Evolutionary conservation across 2,888 invertebrate genomes (phyloP).

Genomic region (Noctua pronuba): DNA sequence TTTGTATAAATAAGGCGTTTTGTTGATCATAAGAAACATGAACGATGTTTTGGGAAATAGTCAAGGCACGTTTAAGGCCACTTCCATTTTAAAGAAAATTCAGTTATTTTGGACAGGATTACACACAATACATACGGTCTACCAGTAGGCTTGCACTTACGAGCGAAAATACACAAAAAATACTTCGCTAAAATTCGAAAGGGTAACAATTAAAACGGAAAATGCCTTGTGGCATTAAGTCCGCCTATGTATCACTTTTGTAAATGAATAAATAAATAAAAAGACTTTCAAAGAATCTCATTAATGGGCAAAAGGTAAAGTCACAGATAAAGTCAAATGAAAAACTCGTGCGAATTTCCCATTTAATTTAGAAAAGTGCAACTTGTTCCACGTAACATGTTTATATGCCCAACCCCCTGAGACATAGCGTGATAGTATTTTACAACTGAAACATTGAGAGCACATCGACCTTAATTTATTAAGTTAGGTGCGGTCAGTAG

Average conservation of each 20-base stretch:
- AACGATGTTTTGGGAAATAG: background rate
- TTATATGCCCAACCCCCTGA: slow-evolving; percentile 13
- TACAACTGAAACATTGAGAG: slow-evolving; percentile 59
- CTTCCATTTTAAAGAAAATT: background rate
- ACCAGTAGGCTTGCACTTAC: no score
- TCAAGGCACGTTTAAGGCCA: background rate
- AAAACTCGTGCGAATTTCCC: background rate
- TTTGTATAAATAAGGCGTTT: slow-evolving; percentile 23
- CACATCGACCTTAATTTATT: slow-evolving; percentile 68
- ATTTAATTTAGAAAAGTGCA: slow-evolving; percentile 29
- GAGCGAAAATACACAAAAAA: background rate
- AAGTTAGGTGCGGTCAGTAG: slow-evolving; percentile 67
- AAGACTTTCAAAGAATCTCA: background rate
- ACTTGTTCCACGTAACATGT: background rate
- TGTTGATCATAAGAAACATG: background rate
- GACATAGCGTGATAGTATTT: slow-evolving; percentile 48
- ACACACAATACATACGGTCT: no score
- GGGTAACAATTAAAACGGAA: background rate
- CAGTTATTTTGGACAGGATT: background rate
- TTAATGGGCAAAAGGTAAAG: background rate
- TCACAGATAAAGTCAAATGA: background rate
- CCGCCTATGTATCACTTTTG: no score
- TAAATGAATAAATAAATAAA: no score
- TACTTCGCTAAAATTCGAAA: background rate
- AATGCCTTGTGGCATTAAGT: no score